Base-by-base conservation (phyloP, 92 coral and sea anemone species). In the Porites lobata region DNA sequence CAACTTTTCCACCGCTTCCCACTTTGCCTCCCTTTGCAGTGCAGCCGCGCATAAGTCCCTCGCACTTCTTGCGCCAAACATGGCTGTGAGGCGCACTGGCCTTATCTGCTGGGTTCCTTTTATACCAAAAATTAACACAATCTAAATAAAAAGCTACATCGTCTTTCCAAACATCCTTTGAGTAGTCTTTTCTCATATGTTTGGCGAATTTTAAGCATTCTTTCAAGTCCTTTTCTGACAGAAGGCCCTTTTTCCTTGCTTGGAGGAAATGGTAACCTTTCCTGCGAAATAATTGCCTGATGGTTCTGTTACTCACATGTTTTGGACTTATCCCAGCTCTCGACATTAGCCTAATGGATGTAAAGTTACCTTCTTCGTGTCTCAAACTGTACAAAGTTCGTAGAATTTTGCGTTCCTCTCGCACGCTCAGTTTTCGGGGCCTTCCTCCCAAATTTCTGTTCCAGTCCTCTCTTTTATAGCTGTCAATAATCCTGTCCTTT, bases 1-100 rank as follows among this genome's bases (percentile, higher is more conserved):
- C 82, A 12, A 84, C 64, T 64, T 22, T 84, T 26, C 88, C 88
- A 2, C 88, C 88, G 24, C 61, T 69, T 10, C 82, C 75, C 43
- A 58, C 88, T 18, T 72, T 76, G 21, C 88, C 38, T 67, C 82
- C 82, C 51, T 75, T 84, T 68, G 73, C 69, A 12, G 50, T 50
- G 62, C 85, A 69, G 9, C 64, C 50, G 10, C 50, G 65, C 22
- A 64, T 17, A n/a, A 80, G 59, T 66, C 76, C 76, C 26, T 81
- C 50, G 70, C 22, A 29, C 58, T 78, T 78, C 83, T 78, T 78
- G 21, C 83, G 22, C 75, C 76, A 81, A 50, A 81, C 50, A 62
- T 52, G 61, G 17, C 85, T 66, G 29, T 20, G 54, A 22, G 85
- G 85, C 18, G 50, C 77, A 9, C 43, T 13, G 29, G 85, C 85